Evolutionary conservation across 2,888 invertebrate species (phyloP).

Genomic region (Hydrotaea diabolus): DNA sequence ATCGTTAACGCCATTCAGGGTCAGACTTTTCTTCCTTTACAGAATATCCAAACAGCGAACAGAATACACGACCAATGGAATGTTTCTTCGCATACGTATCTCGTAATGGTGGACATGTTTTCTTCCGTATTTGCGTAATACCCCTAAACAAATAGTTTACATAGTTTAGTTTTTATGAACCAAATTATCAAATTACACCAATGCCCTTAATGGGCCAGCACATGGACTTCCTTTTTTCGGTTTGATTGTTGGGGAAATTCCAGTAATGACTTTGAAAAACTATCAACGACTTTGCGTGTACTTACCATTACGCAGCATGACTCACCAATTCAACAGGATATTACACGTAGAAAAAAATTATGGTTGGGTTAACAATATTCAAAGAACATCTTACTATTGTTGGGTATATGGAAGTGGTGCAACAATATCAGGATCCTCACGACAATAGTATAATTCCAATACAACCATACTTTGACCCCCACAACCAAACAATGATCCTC

Average conservation of each 20-base stretch:
- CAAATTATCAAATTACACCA: conserved; percentile 42
- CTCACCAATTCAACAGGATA: no score
- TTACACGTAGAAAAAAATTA: no score
- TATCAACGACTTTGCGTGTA: neutral
- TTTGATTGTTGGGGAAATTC: neutral
- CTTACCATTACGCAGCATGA: neutral
- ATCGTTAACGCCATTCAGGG: conserved; percentile 62
- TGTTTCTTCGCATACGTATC: neutral
- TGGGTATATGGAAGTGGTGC: no score
- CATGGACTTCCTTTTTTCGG: neutral
- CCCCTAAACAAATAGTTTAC: conserved; percentile 47
- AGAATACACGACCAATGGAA: neutral
- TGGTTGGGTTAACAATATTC: no score
- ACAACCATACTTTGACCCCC: no score
- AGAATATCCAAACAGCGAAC: neutral
- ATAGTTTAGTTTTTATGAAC: conserved; percentile 14
- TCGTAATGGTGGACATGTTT: conserved; percentile 38
- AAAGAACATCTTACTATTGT: no score
- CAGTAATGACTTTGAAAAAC: neutral
- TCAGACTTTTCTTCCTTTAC: conserved; percentile 41
- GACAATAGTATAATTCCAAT: no score
- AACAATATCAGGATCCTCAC: no score
- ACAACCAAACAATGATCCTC: no score
- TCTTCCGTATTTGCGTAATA: conserved; percentile 36
- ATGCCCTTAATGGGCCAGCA: conserved; percentile 16